phyloP scores from a whole-genome alignment of 37 sponge, comb jelly and placozoan species.

The Beroe forskalii region DNA sequence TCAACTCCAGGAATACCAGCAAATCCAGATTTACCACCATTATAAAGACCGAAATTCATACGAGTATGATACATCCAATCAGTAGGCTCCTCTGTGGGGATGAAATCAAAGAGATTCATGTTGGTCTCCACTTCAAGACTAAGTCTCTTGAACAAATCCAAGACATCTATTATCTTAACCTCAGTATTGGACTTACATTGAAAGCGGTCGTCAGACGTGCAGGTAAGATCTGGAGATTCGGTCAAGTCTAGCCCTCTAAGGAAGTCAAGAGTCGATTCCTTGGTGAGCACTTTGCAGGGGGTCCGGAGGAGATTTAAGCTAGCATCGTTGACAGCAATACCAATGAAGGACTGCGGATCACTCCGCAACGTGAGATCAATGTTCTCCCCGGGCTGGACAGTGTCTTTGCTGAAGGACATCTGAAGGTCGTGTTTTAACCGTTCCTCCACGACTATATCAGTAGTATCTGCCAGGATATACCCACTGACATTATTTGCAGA shows the following conservation, averaged over 20 bases:
- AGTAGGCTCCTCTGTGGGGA: neutral
- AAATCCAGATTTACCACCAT: neutral
- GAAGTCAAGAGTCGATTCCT: neutral
- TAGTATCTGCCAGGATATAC: neutral
- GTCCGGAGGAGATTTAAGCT: neutral
- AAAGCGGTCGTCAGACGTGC: neutral
- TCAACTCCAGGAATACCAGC: neutral
- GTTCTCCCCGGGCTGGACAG: neutral
- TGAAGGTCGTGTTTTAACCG: neutral
- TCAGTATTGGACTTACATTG: constrained; percentile 35
- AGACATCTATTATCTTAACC: constrained; percentile 22
- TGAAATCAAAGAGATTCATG: constrained; percentile 21
- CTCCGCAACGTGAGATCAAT: neutral
- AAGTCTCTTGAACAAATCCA: neutral
- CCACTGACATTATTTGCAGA: neutral
- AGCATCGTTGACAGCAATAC: neutral
- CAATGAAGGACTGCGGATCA: neutral
- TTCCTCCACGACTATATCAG: neutral
- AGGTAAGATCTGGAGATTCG: neutral
- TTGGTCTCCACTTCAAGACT: neutral
- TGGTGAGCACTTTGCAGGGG: constrained; percentile 26
- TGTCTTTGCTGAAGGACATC: neutral
- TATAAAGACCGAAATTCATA: no score
- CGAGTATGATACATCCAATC: no score
- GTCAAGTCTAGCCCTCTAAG: neutral